A percentile compares a stretch with the other conserved stretches of the same genome.
phyloP scores from a whole-genome alignment of 1,140 invertebrate genomes.

The Steinernema feltiae region DNA sequence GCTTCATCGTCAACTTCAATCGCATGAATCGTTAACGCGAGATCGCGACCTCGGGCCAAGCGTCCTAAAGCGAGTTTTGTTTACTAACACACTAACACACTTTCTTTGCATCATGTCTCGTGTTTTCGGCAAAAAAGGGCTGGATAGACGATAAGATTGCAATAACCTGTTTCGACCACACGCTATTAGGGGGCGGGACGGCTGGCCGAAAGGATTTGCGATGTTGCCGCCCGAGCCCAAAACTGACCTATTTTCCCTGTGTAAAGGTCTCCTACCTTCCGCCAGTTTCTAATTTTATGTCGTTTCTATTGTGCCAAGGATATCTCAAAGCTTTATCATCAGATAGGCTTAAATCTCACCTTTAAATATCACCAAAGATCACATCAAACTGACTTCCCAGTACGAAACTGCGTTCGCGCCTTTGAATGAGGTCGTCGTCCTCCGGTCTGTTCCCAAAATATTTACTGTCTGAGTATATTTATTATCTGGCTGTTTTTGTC shows the following conservation, averaged over 20 bases:
- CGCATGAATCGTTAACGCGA: not conserved
- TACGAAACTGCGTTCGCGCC: not conserved
- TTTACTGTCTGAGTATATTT: not conserved
- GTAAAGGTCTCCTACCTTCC: conserved; percentile 11
- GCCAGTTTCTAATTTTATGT: conserved; percentile 14
- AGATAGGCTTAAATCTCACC: not conserved
- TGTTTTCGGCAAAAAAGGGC: conserved; percentile 8
- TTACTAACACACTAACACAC: conserved; percentile 14
- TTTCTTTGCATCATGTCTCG: conserved; percentile 5
- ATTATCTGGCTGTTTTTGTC: not conserved
- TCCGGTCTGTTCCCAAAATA: not conserved
- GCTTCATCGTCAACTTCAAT: not conserved
- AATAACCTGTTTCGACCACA: conserved; percentile 14
- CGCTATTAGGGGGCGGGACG: conserved; percentile 10
- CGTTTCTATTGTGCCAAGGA: not conserved
- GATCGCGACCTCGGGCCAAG: not conserved
- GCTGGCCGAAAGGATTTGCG: conserved; percentile 10
- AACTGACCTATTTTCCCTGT: conserved; percentile 11
- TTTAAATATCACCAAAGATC: not conserved
- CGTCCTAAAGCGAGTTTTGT: not conserved
- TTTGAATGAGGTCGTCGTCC: conserved; percentile 11
- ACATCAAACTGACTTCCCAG: not conserved
- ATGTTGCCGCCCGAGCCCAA: conserved; percentile 14
- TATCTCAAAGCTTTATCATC: conserved; percentile 3
- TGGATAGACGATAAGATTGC: conserved; percentile 11